These are phyloP conservation scores for Toxostoma redivivum DNA, from an alignment of 2,113 vertebrate genomes.

Conservation along the genomic window DNA sequence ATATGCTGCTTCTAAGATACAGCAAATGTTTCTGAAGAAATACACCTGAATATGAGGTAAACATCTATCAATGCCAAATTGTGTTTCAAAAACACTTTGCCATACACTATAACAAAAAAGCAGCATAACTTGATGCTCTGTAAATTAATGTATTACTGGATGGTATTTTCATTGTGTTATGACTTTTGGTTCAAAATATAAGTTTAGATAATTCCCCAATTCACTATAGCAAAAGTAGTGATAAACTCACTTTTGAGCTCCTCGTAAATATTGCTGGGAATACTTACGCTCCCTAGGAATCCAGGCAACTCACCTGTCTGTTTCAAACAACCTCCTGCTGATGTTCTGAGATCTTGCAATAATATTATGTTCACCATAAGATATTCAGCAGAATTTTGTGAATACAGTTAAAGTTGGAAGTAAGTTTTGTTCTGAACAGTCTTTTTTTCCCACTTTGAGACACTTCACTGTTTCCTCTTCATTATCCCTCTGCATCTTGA, in stretches of 20 bases:
- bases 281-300: background rate
- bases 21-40: slow-evolving; percentile 21
- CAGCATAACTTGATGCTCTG: background rate
- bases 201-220: background rate
- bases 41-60: slow-evolving; percentile 2
- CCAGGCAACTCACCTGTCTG: background rate
- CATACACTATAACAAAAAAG: background rate
- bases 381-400: background rate
- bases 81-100: background rate
- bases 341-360: background rate
- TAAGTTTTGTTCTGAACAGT: background rate
- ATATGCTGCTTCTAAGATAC: slow-evolving; percentile 61
- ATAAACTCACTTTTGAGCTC: background rate
- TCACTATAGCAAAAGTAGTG: background rate
- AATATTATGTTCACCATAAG: background rate
- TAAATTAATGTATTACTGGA: background rate
- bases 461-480: background rate
- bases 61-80: background rate
- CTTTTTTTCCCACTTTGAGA: background rate
- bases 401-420: background rate
- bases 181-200: background rate
- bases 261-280: background rate
- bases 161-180: background rate
- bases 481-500: background rate
- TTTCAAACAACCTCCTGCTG: background rate